Conservation (phyloP, 2,113 vertebrate species). For the Ciconia stormi region DNA sequence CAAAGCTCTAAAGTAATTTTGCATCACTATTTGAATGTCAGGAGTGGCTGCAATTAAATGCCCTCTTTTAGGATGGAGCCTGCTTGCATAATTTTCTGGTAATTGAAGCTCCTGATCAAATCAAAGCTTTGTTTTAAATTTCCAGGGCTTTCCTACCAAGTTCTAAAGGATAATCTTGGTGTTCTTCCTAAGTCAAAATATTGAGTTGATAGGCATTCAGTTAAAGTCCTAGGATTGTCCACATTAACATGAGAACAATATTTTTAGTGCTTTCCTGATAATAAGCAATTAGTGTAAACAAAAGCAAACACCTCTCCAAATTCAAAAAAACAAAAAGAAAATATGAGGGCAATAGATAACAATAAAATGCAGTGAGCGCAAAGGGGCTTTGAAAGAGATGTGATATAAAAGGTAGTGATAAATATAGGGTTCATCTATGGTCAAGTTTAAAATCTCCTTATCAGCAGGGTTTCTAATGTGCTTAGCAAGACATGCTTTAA, state of each 20-base stretch:
- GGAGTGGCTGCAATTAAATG: background rate
- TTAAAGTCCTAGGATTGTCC: background rate
- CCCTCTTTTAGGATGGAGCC: accelerated
- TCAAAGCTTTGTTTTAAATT: background rate
- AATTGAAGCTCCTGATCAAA: background rate
- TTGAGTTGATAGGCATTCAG: background rate
- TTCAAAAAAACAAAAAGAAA: background rate
- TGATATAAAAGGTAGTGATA: background rate
- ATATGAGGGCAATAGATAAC: background rate
- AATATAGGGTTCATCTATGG: background rate
- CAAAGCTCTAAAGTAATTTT: background rate
- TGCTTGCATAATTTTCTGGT: background rate
- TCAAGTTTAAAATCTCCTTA: background rate
- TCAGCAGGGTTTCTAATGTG: background rate
- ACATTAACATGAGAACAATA: background rate
- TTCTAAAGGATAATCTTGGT: background rate
- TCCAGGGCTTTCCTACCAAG: background rate
- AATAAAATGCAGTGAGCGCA: background rate
- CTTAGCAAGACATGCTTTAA: background rate
- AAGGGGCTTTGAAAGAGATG: background rate
- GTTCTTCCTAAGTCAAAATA: background rate
- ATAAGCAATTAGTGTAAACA: background rate
- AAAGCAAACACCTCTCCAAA: background rate
- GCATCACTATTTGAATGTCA: background rate
- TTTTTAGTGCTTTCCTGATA: background rate